Conservation (phyloP, 92 coral and sea anemone species). For the Phenganax stokvisi region DNA sequence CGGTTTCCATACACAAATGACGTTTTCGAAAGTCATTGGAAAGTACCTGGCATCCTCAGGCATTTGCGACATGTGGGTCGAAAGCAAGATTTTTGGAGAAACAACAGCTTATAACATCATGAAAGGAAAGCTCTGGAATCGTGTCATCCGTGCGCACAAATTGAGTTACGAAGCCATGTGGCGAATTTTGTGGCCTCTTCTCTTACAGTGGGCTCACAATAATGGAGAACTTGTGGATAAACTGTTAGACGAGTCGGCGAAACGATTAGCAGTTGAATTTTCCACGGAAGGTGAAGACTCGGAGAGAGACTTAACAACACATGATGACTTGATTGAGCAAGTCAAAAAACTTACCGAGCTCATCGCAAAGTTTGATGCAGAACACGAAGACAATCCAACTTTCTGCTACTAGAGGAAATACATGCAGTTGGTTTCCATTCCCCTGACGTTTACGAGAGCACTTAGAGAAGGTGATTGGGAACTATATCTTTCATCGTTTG, state of each 20-base stretch:
- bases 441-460: constrained; percentile 59
- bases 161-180: constrained; percentile 51
- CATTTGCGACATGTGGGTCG: constrained; percentile 43
- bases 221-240: constrained; percentile 41
- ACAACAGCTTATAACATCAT: constrained; percentile 56
- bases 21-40: constrained; percentile 36
- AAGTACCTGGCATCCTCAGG: constrained; percentile 43
- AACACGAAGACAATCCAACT: constrained; percentile 46
- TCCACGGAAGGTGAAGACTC: constrained; percentile 30
- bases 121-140: constrained; percentile 69
- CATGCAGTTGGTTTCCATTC: constrained; percentile 48
- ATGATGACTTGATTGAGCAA: not conserved
- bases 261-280: constrained; percentile 35
- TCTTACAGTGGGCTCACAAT: constrained; percentile 30
- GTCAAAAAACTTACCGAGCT: constrained; percentile 25
- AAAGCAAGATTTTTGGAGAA: constrained; percentile 52
- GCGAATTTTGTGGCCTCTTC: constrained; percentile 46
- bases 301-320: constrained; percentile 3
- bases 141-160: constrained; percentile 55
- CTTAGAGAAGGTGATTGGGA: constrained; percentile 65
- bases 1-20: constrained; percentile 52
- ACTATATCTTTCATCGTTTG: constrained; percentile 57
- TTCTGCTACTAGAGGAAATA: constrained; percentile 61
- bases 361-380: constrained; percentile 48
- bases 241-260: constrained; percentile 42